Conservation (phyloP, 2,888 invertebrate species). For the Eupithecia dodoneata region DNA sequence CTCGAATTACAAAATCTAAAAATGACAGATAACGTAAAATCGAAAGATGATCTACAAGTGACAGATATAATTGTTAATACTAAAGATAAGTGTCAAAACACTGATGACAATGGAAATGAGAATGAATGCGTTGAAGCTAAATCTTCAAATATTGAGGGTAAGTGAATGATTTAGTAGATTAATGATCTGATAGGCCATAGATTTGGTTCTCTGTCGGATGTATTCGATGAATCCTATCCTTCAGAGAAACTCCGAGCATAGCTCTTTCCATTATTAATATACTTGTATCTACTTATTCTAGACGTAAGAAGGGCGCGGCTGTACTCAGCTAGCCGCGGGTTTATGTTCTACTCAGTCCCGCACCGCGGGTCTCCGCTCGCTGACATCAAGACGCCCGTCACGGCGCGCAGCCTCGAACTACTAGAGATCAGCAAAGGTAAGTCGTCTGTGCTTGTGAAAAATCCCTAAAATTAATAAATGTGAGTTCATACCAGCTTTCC, state of each 20-base stretch:
- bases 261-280: too few species aligned
- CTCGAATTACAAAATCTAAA: neutral
- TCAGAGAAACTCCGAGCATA: too few species aligned
- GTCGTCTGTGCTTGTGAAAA: too few species aligned
- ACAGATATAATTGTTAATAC: neutral
- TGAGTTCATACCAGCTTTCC: neutral
- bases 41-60: neutral
- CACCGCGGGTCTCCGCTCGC: slow-evolving; percentile 93
- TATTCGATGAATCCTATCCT: too few species aligned
- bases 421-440: slow-evolving; percentile 89
- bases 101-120: slow-evolving; percentile 13
- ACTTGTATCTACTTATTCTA: neutral
- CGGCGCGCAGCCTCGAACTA: slow-evolving; percentile 90
- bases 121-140: slow-evolving; percentile 16
- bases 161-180: slow-evolving; percentile 13
- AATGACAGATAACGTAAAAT: neutral
- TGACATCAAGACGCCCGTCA: slow-evolving; percentile 88
- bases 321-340: slow-evolving; percentile 84
- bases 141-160: slow-evolving; percentile 58
- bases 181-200: neutral
- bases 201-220: too few species aligned
- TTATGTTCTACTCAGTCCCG: slow-evolving; percentile 94
- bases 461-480: too few species aligned
- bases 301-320: slow-evolving; percentile 59
- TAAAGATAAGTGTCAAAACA: neutral